Base-by-base conservation (phyloP, 2,888 invertebrate species). In the Smittia sp. region DNA sequence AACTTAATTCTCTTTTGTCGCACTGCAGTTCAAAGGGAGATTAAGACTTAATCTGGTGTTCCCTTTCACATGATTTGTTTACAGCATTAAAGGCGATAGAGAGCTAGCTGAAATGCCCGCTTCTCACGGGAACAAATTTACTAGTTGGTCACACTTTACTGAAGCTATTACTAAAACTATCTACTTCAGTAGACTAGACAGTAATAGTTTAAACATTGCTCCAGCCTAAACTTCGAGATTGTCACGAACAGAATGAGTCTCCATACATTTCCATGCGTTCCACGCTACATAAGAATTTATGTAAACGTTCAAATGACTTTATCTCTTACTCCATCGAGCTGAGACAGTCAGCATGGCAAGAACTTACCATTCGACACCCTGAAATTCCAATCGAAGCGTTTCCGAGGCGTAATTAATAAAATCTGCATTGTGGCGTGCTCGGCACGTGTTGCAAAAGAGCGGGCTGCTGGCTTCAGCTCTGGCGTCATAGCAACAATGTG, bases 401-500 rank as follows among this genome's bases (percentile, higher is more conserved):
- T 46, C 46, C 15, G n/a, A 46, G 15, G 2, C 46, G 15, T n/a
- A 46, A 46, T 46, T 46, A 46, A 46, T 46, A n/a, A 46, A 46
- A 46, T 46, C 13, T 15, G 15, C 46, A 46, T 15, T 15, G 46
- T 15, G 15, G 13, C 4, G n/a, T 11, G 15, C 13, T 3, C 2
- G 46, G n/a, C 46, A 46, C 46, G 46, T 46, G 46, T 46, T 46
- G 15, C 46, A 32, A 32, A 9, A 46, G 46, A 46, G n/a, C 46
- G n/a, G n/a, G n/a, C 46, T 3, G 9, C 32, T 13, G 46, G 11
- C 15, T 15, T 39, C 39, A 13, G 39, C 15, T 46, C 46, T 46
- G 46, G 46, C 46, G 15, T 46, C 46, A 46, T 46, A 46, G n/a
- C n/a, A 39, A 67, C n/a, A 39, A 67, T 67, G 66, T 67, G 41